Percentiles rank a stretch among this genome's conserved stretches.
Evolutionary conservation across 1,140 invertebrate species (phyloP).

Genomic region (Cotesia glomerata): DNA sequence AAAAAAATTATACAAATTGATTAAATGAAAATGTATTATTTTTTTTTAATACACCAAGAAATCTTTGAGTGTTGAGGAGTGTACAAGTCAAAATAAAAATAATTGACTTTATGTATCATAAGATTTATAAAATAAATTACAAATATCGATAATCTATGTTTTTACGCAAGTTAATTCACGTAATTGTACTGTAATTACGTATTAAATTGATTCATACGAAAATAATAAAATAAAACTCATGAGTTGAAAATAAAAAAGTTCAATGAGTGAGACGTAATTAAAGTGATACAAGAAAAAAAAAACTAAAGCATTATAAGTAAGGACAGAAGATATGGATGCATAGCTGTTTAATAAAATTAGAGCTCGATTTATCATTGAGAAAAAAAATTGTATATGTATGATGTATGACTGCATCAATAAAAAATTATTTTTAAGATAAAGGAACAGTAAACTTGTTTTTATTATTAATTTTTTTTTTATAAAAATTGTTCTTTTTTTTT

Average conservation of each 20-base stretch:
- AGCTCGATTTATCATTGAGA: constrained; percentile 45
- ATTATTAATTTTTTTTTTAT: background rate
- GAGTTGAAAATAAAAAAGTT: background rate
- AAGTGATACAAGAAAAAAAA: background rate
- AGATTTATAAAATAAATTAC: constrained; percentile 13
- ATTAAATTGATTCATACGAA: constrained; percentile 12
- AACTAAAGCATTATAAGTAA: constrained; percentile 4
- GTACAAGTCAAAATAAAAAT: constrained; percentile 4
- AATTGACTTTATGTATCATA: background rate
- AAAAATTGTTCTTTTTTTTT: background rate
- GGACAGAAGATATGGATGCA: constrained; percentile 11
- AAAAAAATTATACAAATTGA: background rate
- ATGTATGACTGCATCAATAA: constrained; percentile 61
- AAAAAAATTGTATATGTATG: constrained; percentile 54
- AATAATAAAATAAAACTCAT: constrained; percentile 1
- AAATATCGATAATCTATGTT: constrained; percentile 23
- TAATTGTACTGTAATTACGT: constrained; percentile 27
- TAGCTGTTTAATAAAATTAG: constrained; percentile 40
- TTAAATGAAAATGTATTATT: background rate
- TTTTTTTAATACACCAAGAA: constrained; percentile 1
- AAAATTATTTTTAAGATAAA: constrained; percentile 63
- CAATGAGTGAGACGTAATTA: background rate
- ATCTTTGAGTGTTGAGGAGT: constrained; percentile 13
- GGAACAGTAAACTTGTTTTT: background rate
- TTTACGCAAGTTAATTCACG: constrained; percentile 13